A percentile compares a stretch with the other conserved stretches of the same genome.
These are phyloP conservation scores for Lycocerus yunnanus DNA, from an alignment of 2,888 invertebrate genomes.

Conservation along the genomic window DNA sequence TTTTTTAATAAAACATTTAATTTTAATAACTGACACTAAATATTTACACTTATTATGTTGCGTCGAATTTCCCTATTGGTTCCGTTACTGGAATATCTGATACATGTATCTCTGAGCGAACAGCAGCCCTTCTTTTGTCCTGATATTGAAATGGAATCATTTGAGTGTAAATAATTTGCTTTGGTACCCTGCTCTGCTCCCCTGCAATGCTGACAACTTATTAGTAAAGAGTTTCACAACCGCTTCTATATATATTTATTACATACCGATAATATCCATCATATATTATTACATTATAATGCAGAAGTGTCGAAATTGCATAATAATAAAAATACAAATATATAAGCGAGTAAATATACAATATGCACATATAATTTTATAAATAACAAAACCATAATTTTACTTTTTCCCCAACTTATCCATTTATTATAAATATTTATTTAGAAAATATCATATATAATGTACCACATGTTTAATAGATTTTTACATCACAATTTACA, in stretches of 20 bases:
- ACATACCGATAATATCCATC: background rate
- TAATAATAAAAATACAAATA: too few species aligned
- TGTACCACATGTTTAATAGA: too few species aligned
- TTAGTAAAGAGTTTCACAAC: conserved; percentile 43
- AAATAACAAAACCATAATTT: too few species aligned
- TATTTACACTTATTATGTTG: conserved; percentile 25
- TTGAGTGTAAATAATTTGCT: conserved; percentile 73
- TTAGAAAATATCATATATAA: too few species aligned
- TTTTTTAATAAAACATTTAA: background rate
- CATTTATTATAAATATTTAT: too few species aligned
- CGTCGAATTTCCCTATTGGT: conserved; percentile 30
- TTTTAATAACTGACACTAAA: conserved; percentile 12
- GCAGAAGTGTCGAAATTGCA: background rate
- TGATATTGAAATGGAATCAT: conserved; percentile 73
- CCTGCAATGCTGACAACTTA: conserved; percentile 48
- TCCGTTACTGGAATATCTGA: conserved; percentile 44
- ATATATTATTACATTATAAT: too few species aligned
- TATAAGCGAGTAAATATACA: too few species aligned
- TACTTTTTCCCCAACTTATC: too few species aligned
- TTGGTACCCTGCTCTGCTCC: conserved; percentile 54
- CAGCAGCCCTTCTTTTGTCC: conserved; percentile 64
- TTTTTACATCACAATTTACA: too few species aligned
- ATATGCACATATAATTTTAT: too few species aligned
- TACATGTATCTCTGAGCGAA: conserved; percentile 49
- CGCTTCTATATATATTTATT: conserved; percentile 19